Evolutionary conservation across 2,113 vertebrate species (phyloP), one percentile per base, ranked within the genome.

Genomic region (Plectropomus leopardus): DNA sequence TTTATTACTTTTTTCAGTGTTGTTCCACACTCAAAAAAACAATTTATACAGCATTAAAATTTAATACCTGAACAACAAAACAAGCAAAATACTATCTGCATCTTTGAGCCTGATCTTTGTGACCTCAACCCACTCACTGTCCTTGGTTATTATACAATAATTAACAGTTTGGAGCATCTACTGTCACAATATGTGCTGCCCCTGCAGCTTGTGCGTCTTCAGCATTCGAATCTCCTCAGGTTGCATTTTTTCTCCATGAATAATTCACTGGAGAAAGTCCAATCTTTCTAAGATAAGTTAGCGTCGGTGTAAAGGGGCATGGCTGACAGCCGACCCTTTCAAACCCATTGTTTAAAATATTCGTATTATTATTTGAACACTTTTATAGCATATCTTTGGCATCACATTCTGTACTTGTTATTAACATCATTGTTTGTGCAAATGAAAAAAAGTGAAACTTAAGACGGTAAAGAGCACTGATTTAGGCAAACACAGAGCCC

Each of bases 211-310:
- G 1, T 73, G 54, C 26, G 19, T 67, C 47, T 57, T 73, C 47
- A 65, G 36, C 34, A 5, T 51, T 42, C 30, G 23, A 74, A 73
- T 75, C 36, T 72, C 73, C 73, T 86, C 80, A 65, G 76, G 67
- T 79, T 68, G 32, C 47, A 21, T 45, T 76, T 88, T 53, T 67
- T 67, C 48, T 14, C 28, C 61, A 63, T 83, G 42, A 79, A 83
- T 84, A 64, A 82, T 81, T 84, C 77, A 67, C 53, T 40, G 21
- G 65, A n/a, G 70, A 78, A 28, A 70, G 34, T 73, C 21, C 23
- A 26, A 23, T 66, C 61, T 65, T 78, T 68, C 76, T 81, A 21
- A 61, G 53, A 72, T 50, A 55, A 65, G 60, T 54, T 17, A 40
- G 44, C 8, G 54, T 87, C 3, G 44, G 61, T 3, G 9, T 64